Percentiles rank a stretch among this genome's conserved stretches.
These are phyloP conservation scores for Monodelphis domestica DNA, from an alignment of 2,797 vertebrate species.

Conservation along the genomic window DNA sequence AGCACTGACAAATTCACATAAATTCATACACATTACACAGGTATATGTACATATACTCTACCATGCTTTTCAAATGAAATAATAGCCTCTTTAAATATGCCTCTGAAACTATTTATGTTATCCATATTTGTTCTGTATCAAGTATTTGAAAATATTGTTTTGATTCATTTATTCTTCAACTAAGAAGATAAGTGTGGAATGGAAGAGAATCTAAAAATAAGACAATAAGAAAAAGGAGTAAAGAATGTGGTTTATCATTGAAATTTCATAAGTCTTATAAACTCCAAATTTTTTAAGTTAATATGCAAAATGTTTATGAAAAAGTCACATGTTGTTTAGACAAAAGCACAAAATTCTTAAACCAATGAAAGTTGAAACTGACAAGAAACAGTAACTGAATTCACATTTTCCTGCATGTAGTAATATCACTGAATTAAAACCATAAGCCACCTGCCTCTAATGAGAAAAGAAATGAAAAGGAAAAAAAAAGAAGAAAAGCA, in stretches of 20 bases:
- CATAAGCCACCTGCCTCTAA: not conserved
- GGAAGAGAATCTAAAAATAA: not conserved
- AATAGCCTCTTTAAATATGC: conserved; percentile 13
- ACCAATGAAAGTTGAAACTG: conserved; percentile 1
- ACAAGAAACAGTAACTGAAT: not conserved
- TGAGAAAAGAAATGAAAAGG: not conserved
- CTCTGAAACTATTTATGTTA: not conserved
- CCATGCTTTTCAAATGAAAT: conserved; percentile 10
- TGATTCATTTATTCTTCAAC: not conserved
- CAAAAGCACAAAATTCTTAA: conserved; percentile 16
- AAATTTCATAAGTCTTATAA: conserved; percentile 21
- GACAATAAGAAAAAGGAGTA: not conserved
- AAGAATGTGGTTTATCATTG: not conserved
- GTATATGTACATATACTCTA: conserved; percentile 28
- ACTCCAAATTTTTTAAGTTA: conserved; percentile 12
- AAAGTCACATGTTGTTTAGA: conserved; percentile 15
- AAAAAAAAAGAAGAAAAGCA: not conserved
- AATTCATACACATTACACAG: not conserved
- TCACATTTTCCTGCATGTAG: not conserved
- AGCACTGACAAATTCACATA: conserved; percentile 63
- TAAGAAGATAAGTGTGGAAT: not conserved
- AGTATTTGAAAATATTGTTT: conserved; percentile 16
- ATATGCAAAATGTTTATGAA: conserved; percentile 11
- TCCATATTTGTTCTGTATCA: conserved; percentile 11
- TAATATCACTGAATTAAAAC: conserved; percentile 5